A percentile compares a stretch with the other conserved stretches of the same genome.
These are phyloP conservation scores for Eunapius fragilis DNA, from an alignment of 37 sponge, comb jelly and placozoan species.

Conservation along the genomic window DNA sequence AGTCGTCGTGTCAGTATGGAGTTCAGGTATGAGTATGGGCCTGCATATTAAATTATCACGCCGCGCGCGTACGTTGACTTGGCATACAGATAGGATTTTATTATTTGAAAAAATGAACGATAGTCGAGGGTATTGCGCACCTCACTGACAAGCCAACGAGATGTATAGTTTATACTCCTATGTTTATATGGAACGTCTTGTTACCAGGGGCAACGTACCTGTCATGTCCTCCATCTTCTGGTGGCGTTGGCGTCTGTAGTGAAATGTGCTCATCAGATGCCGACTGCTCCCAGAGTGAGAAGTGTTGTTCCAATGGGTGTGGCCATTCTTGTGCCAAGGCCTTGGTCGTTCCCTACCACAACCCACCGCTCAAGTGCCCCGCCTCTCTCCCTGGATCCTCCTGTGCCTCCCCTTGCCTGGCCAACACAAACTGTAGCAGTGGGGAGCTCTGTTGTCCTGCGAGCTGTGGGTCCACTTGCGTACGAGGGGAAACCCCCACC, in stretches of 20 bases:
- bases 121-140: too few species aligned
- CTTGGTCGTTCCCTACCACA: slow-evolving; percentile 29
- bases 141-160: too few species aligned
- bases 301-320: slow-evolving; percentile 69
- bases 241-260: slow-evolving; percentile 30
- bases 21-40: too few species aligned
- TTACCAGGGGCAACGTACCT: background rate
- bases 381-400: background rate
- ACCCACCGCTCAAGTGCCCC: slow-evolving; percentile 32
- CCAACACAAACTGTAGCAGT: background rate
- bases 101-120: too few species aligned
- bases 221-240: slow-evolving; percentile 9
- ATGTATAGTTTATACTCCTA: too few species aligned
- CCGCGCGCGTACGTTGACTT: too few species aligned
- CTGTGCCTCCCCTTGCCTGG: slow-evolving; percentile 18
- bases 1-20: too few species aligned
- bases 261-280: slow-evolving; percentile 41
- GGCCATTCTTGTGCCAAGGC: slow-evolving; percentile 46
- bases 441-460: slow-evolving; percentile 57
- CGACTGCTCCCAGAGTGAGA: slow-evolving; percentile 14
- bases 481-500: slow-evolving; percentile 7
- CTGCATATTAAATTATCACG: too few species aligned
- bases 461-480: slow-evolving; percentile 66
- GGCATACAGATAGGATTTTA: too few species aligned
- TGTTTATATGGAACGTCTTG: too few species aligned